Percentiles rank a stretch among this genome's conserved stretches.
Conservation (phyloP, 2,888 invertebrate genomes). For the Torymus auratus region DNA sequence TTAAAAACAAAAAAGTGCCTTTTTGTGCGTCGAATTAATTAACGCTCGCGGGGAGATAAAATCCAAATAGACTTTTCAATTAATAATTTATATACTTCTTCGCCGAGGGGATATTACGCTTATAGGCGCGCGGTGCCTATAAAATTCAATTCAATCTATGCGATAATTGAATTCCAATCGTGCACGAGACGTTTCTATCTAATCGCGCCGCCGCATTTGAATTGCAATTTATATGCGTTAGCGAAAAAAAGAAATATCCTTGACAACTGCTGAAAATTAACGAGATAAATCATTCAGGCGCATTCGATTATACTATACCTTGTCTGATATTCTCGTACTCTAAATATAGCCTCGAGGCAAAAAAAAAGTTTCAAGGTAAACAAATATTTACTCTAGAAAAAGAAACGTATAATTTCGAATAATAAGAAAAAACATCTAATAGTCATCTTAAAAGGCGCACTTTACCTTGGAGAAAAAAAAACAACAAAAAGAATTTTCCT, state of each 20-base stretch:
- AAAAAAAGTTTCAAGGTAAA: too few species aligned
- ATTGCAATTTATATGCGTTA: constrained; percentile 7
- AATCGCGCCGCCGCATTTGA: constrained; percentile 18
- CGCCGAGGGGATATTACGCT: background rate
- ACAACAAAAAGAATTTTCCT: too few species aligned
- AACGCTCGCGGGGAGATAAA: background rate
- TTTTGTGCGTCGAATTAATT: constrained; percentile 26
- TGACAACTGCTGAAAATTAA: constrained; percentile 5
- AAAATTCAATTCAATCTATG: constrained; percentile 34
- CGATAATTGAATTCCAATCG: constrained; percentile 47
- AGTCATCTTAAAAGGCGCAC: too few species aligned
- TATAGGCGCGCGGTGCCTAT: background rate
- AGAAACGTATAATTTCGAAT: background rate
- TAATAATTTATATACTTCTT: constrained; percentile 32
- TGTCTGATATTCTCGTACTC: too few species aligned
- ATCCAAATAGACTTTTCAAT: constrained; percentile 36
- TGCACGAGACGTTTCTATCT: constrained; percentile 29
- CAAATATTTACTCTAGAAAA: too few species aligned
- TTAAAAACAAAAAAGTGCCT: background rate
- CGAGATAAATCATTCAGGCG: background rate
- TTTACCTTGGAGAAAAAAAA: too few species aligned
- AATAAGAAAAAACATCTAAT: background rate
- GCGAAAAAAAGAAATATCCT: background rate
- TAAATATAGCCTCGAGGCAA: too few species aligned
- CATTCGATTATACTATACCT: background rate